A percentile compares a stretch with the other conserved stretches of the same genome.
phyloP scores from a whole-genome alignment of 2,888 invertebrate species.

The Spisula subtruncata region DNA sequence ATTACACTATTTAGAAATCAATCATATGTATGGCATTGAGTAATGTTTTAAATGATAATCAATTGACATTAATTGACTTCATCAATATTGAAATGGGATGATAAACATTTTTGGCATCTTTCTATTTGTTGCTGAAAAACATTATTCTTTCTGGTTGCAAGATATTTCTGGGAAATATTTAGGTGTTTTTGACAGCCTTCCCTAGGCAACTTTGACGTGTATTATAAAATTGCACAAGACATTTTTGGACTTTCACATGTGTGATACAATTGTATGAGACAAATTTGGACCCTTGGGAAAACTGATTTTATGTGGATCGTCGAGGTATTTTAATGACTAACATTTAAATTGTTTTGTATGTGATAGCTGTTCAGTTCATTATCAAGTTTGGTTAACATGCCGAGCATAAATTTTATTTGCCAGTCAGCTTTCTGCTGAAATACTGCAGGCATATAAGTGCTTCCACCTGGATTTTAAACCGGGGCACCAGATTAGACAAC shows the following conservation, averaged over 20 bases:
- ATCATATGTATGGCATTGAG: not conserved
- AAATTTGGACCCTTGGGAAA: constrained; percentile 3
- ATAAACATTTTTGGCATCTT: not conserved
- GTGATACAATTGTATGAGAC: not conserved
- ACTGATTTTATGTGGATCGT: not conserved
- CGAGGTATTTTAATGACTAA: not conserved
- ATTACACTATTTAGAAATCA: too few species aligned
- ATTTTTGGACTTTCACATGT: not conserved
- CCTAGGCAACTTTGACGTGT: too few species aligned
- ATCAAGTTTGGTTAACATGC: too few species aligned
- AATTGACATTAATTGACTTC: not conserved
- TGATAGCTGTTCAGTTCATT: not conserved
- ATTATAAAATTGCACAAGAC: not conserved
- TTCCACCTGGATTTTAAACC: too few species aligned
- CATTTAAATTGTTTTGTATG: not conserved
- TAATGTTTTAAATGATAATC: not conserved
- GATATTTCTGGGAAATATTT: not conserved
- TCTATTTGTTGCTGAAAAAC: not conserved
- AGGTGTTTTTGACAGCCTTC: not conserved
- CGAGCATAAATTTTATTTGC: too few species aligned
- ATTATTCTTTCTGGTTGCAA: not conserved
- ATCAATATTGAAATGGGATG: not conserved
- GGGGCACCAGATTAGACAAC: too few species aligned
- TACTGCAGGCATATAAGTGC: too few species aligned
- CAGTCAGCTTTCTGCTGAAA: too few species aligned